These are phyloP conservation scores for Phylloscopus whistleri DNA, from an alignment of 2,113 vertebrate species.

Conservation along the genomic window DNA sequence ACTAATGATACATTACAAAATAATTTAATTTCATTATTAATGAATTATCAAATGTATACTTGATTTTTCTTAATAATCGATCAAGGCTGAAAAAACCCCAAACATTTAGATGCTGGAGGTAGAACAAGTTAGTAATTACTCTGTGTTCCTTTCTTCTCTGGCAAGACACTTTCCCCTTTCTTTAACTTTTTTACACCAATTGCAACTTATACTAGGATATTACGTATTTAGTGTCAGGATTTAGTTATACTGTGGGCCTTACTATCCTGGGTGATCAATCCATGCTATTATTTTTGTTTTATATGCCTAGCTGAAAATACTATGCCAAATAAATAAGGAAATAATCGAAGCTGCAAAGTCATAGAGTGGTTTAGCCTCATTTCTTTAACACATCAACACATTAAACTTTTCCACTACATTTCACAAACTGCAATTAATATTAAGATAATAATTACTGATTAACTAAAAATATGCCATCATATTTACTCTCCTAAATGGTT, in stretches of 20 bases:
- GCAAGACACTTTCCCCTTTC: neutral
- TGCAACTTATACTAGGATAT: neutral
- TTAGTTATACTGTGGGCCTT: neutral
- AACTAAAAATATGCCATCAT: neutral
- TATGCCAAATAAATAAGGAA: neutral
- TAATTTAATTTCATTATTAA: neutral
- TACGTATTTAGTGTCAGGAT: neutral
- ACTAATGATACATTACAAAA: neutral
- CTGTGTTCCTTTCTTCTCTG: neutral
- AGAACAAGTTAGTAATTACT: neutral
- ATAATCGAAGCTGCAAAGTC: neutral
- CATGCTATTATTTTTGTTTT: neutral
- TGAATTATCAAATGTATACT: neutral
- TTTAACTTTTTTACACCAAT: neutral
- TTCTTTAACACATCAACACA: neutral
- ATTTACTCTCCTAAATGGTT: neutral
- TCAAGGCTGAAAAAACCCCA: neutral
- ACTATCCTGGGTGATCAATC: neutral
- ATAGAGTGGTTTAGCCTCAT: neutral
- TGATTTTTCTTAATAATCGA: neutral
- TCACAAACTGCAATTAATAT: constrained; percentile 26
- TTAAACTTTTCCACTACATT: constrained; percentile 18
- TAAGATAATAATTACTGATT: neutral
- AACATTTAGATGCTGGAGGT: neutral
- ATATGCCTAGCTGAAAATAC: neutral